Base-by-base conservation (phyloP, 2,888 invertebrate genomes). In the Sinelater perroti region DNA sequence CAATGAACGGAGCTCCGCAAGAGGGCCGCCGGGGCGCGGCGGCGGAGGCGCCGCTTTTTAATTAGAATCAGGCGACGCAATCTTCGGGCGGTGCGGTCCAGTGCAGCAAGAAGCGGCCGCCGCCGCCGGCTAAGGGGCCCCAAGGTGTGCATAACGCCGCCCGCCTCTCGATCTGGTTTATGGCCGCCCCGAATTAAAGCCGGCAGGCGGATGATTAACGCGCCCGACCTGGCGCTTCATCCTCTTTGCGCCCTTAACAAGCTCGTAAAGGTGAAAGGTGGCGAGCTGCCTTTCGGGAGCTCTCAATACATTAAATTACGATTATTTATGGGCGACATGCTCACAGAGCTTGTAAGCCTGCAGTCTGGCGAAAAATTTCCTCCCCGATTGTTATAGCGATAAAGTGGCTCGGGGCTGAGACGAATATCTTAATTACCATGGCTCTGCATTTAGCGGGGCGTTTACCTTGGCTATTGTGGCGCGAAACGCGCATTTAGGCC, bases 131-230 rank as follows among this genome's bases (percentile, higher is more conserved):
- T 66, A 66, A 67, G 60, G 61, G 70, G 69, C 71, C 74, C 73
- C 73, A 68, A 67, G 74, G 71, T 70, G 70, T 72, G 69, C 71
- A 73, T 73, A 75, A 72, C 72, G 65, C 67, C 67, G 67, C 67
- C 72, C 72, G 65, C 72, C 71, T 71, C 72, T 73, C 75, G 73
- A 74, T 75, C 73, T 70, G 72, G 70, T 74, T 74, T 74, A 74
- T 71, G 72, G 70, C 70, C 62, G 61, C 65, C 68, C 69, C 72
- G 73, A 75, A 75, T 75, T 74, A 75, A 73, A 73, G 72, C 70
- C 62, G 70, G 70, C 71, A 70, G 67, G 69, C 62, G 69, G 68
- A 73, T 73, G 72, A 73, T 73, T 70, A 72, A 73, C 68, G 67
- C 66, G 59, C 64, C 62, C 64, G 47, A 51, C 55, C 45, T 49